Percentiles rank a stretch among this genome's conserved stretches.
These are phyloP conservation scores for Fopius arisanus DNA, from an alignment of 1,140 invertebrate genomes.

Conservation along the genomic window DNA sequence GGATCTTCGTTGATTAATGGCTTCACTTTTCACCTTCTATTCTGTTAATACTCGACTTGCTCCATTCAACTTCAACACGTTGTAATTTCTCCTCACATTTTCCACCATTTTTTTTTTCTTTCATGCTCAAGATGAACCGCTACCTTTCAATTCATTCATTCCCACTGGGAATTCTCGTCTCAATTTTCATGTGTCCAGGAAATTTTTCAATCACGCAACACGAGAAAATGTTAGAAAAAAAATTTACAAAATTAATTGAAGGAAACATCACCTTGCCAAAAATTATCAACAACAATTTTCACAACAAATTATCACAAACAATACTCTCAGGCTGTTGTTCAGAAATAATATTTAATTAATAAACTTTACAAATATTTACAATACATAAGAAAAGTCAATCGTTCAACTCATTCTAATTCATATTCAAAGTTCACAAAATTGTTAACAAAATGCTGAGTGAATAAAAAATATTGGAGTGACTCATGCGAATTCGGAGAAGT, in stretches of 20 bases:
- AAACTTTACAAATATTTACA: slow-evolving; percentile 63
- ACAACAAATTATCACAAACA: too few species aligned
- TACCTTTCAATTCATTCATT: background rate
- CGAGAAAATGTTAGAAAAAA: background rate
- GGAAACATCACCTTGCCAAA: too few species aligned
- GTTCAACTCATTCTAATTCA: slow-evolving; percentile 2
- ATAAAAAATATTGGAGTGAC: slow-evolving; percentile 24
- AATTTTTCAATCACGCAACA: background rate
- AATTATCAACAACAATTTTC: too few species aligned
- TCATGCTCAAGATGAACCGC: background rate
- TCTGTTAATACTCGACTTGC: slow-evolving; percentile 1
- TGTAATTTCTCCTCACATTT: background rate
- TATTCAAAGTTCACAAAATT: slow-evolving; percentile 29
- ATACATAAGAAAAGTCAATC: slow-evolving; percentile 49
- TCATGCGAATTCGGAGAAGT: slow-evolving; percentile 23
- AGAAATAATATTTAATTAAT: slow-evolving; percentile 55
- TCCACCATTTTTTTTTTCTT: background rate
- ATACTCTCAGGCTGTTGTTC: background rate
- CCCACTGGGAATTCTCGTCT: too few species aligned
- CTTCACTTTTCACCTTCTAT: background rate
- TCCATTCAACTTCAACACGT: slow-evolving; percentile 11
- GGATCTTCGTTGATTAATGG: slow-evolving; percentile 1
- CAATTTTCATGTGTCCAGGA: too few species aligned
- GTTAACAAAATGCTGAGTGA: slow-evolving; percentile 32
- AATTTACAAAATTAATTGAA: background rate